phyloP scores from a whole-genome alignment of 2,113 vertebrate species.

The Xiphophorus couchianus region DNA sequence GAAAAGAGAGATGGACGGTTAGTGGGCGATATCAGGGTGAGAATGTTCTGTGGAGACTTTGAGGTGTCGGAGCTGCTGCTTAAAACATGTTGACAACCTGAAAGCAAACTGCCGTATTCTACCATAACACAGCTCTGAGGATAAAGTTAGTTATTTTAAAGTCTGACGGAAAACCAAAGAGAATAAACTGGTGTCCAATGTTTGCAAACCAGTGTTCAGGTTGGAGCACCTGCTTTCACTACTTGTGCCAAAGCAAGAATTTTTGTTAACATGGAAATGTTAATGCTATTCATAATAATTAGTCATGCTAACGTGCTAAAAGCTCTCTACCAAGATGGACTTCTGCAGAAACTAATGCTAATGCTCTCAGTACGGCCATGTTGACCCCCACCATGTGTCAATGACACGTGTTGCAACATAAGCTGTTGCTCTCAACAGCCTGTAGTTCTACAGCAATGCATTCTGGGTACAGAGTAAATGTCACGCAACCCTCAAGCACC shows the following conservation, averaged over 20 bases:
- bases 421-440: too few relatives aligned
- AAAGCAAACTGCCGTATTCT: neutral
- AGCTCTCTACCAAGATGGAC: too few relatives aligned
- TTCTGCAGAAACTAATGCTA: too few relatives aligned
- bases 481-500: too few relatives aligned
- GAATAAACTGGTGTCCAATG: constrained; percentile 21
- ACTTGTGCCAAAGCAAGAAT: constrained; percentile 5
- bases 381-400: too few relatives aligned
- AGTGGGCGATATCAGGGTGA: constrained; percentile 30
- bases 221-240: constrained; percentile 20
- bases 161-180: neutral
- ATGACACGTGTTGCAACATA: too few relatives aligned
- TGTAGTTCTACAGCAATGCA: too few relatives aligned
- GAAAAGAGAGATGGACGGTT: constrained; percentile 9
- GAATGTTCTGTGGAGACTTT: constrained; percentile 32
- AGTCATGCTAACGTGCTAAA: too few relatives aligned
- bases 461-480: too few relatives aligned
- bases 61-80: constrained; percentile 10
- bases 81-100: neutral
- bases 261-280: constrained; percentile 40
- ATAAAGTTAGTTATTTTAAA: constrained; percentile 24
- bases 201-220: constrained; percentile 31
- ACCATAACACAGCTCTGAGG: neutral
- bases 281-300: too few relatives aligned
- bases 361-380: too few relatives aligned